A percentile compares a stretch with the other conserved stretches of the same genome.
These are phyloP conservation scores for Diaprepes abbreviatus DNA, from an alignment of 2,888 invertebrate genomes.

Conservation along the genomic window DNA sequence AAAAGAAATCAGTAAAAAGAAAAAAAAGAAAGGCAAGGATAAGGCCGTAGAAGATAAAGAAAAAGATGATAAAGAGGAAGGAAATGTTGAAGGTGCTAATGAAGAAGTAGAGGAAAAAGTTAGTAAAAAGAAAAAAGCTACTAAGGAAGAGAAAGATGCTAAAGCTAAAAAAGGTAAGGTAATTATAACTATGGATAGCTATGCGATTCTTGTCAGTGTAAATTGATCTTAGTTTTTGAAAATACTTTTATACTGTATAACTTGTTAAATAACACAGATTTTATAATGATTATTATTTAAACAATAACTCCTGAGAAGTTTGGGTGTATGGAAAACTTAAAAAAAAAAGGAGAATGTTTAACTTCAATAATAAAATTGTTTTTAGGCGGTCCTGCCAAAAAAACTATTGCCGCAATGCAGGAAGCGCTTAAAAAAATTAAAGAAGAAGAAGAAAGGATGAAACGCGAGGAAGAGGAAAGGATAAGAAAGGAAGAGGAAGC, in stretches of 20 bases:
- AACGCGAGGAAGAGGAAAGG: slow-evolving; percentile 86
- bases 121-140: slow-evolving; percentile 59
- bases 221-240: no score
- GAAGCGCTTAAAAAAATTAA: slow-evolving; percentile 89
- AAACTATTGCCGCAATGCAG: slow-evolving; percentile 92
- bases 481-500: slow-evolving; percentile 87
- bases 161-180: slow-evolving; percentile 64
- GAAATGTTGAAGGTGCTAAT: slow-evolving; percentile 71
- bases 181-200: no score
- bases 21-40: slow-evolving; percentile 53
- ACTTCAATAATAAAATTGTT: no score
- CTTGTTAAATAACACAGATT: no score
- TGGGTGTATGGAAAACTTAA: no score
- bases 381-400: slow-evolving; percentile 80
- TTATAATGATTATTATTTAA: no score
- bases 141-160: slow-evolving; percentile 61
- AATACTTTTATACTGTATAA: no score
- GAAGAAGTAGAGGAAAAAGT: slow-evolving; percentile 59
- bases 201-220: no score
- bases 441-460: slow-evolving; percentile 87
- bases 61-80: slow-evolving; percentile 60
- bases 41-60: slow-evolving; percentile 67
- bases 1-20: slow-evolving; percentile 59
- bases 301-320: no score
- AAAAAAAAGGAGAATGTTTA: no score